phyloP scores from a whole-genome alignment of 2,888 invertebrate genomes.

The Pandemis cinnamomeana region DNA sequence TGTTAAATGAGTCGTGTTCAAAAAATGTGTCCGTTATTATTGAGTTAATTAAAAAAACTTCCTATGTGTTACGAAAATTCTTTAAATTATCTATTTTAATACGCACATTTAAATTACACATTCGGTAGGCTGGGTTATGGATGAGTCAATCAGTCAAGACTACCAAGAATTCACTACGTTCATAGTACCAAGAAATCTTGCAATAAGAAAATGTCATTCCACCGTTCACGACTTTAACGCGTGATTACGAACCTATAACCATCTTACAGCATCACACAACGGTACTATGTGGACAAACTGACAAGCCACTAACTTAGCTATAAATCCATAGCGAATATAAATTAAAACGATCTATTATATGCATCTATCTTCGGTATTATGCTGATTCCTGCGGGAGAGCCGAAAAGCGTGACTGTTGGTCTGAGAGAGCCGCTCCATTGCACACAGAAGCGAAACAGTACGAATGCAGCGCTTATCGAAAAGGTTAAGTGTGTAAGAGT shows the following conservation, averaged over 20 bases:
- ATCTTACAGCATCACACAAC: constrained; percentile 13
- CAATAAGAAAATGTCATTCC: neutral
- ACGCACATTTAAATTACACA: no score
- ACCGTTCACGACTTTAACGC: constrained; percentile 4
- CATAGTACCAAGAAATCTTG: neutral
- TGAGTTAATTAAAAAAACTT: no score
- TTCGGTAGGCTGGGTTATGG: no score
- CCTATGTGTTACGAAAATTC: no score
- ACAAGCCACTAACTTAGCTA: constrained; percentile 29
- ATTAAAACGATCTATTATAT: constrained; percentile 50
- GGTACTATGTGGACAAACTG: constrained; percentile 34
- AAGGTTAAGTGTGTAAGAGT: no score
- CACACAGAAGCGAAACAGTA: constrained; percentile 17
- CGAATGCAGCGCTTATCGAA: neutral
- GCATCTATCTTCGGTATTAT: constrained; percentile 68
- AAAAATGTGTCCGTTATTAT: no score
- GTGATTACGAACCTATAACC: neutral
- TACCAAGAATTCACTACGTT: no score
- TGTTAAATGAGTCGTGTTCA: no score
- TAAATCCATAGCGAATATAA: constrained; percentile 40
- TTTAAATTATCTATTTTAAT: no score
- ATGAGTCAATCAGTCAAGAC: no score
- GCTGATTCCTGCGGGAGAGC: constrained; percentile 68
- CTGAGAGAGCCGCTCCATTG: constrained; percentile 58
- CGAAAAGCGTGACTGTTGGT: constrained; percentile 71